phyloP scores from a whole-genome alignment of 2,113 vertebrate species.

The Tympanuchus pallidicinctus region DNA sequence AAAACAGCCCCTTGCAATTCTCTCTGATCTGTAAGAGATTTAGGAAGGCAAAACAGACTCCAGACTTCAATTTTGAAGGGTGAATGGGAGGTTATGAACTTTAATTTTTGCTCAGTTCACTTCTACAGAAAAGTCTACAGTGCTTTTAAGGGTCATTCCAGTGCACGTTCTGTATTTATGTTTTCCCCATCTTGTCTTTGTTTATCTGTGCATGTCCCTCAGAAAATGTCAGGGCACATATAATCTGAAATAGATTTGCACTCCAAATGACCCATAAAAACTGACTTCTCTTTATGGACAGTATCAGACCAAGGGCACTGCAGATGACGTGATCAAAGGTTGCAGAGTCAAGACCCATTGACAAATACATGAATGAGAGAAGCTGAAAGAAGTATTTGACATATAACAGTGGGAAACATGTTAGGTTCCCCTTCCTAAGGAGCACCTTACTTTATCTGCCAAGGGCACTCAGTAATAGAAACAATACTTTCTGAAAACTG shows the following conservation, averaged over 20 bases:
- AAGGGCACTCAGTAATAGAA: not conserved
- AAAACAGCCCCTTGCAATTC: not conserved
- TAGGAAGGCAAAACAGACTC: not conserved
- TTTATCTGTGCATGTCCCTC: not conserved
- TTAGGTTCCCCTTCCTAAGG: not conserved
- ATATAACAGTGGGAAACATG: not conserved
- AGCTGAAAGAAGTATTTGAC: not conserved
- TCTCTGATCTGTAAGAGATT: not conserved
- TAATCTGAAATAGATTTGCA: not conserved
- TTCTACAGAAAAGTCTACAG: not conserved
- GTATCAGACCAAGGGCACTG: accelerated
- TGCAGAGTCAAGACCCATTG: not conserved
- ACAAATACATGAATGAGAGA: not conserved
- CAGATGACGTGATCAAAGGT: not conserved
- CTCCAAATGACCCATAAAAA: not conserved
- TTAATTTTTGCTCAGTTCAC: not conserved
- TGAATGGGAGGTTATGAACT: not conserved
- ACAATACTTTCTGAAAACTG: not conserved
- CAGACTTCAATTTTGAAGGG: not conserved
- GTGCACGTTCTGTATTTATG: not conserved
- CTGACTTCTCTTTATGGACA: not conserved
- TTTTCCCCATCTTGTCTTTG: not conserved
- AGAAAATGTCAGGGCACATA: not conserved
- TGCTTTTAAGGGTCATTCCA: not conserved
- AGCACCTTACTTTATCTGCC: not conserved